Percentiles rank a stretch among this genome's conserved stretches.
Evolutionary conservation across 1,140 invertebrate genomes (phyloP).

Genomic region (Tetramorium alpestre): DNA sequence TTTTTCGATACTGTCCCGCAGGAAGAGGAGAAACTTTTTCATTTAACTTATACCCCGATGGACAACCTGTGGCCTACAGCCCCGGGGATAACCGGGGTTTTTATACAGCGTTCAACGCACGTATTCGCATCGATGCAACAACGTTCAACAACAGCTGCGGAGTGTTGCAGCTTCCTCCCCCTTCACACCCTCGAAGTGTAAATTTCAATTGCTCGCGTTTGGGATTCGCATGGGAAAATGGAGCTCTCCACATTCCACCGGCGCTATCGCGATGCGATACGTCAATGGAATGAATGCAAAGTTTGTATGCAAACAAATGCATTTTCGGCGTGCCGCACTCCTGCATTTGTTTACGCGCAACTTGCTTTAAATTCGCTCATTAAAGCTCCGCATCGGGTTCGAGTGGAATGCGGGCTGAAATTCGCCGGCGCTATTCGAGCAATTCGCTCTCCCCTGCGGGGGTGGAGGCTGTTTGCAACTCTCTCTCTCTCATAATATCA

Average conservation of each 20-base stretch:
- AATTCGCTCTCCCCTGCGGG: background rate
- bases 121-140: background rate
- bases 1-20: background rate
- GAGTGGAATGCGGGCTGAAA: background rate
- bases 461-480: background rate
- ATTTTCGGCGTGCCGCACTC: background rate
- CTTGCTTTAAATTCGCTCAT: background rate
- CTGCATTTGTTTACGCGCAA: constrained; percentile 17
- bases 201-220: constrained; percentile 6
- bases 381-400: background rate
- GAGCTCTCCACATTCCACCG: background rate
- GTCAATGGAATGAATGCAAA: background rate
- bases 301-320: constrained; percentile 17
- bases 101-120: background rate
- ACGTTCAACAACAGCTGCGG: background rate
- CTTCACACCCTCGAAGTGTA: background rate
- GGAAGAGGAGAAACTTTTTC: background rate
- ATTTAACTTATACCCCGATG: background rate
- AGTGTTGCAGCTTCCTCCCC: background rate
- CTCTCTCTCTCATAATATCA: constrained; percentile 9
- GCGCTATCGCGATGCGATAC: background rate
- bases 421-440: background rate
- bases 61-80: background rate
- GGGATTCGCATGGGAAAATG: background rate
- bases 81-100: background rate